Percentiles rank a stretch among this genome's conserved stretches.
These are phyloP conservation scores for Galbula dea DNA, from an alignment of 2,113 vertebrate species.

Conservation along the genomic window DNA sequence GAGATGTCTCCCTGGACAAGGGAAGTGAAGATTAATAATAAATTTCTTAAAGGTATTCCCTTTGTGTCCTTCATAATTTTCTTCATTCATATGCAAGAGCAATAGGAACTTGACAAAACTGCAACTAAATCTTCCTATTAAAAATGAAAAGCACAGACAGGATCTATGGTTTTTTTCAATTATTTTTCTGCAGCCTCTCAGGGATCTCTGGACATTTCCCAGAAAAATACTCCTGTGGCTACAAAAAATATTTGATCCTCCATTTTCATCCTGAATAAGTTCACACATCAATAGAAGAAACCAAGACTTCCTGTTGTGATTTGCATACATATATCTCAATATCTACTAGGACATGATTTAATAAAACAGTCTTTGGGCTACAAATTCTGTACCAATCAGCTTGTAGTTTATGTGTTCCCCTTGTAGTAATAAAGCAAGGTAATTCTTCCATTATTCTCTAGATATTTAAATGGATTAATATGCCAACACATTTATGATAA, in stretches of 20 bases:
- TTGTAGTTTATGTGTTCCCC: not conserved
- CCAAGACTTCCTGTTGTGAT: not conserved
- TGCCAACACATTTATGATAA: not conserved
- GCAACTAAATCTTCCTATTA: not conserved
- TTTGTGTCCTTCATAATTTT: not conserved
- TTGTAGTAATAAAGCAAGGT: not conserved
- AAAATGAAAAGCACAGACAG: not conserved
- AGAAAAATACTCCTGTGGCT: not conserved
- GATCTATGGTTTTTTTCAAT: not conserved
- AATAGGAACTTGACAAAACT: not conserved
- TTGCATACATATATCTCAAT: not conserved
- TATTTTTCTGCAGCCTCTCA: not conserved
- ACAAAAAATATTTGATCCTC: not conserved
- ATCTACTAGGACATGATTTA: not conserved
- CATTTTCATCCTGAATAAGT: not conserved
- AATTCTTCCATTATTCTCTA: not conserved
- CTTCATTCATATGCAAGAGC: not conserved
- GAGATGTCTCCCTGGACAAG: not conserved
- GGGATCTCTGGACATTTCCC: not conserved
- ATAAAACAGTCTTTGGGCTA: not conserved
- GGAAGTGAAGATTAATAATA: not conserved
- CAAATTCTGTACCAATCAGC: not conserved
- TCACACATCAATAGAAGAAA: not conserved
- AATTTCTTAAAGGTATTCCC: not conserved
- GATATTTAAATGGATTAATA: not conserved